Conservation (phyloP, 2,113 vertebrate species). For the Pao palembangensis region DNA sequence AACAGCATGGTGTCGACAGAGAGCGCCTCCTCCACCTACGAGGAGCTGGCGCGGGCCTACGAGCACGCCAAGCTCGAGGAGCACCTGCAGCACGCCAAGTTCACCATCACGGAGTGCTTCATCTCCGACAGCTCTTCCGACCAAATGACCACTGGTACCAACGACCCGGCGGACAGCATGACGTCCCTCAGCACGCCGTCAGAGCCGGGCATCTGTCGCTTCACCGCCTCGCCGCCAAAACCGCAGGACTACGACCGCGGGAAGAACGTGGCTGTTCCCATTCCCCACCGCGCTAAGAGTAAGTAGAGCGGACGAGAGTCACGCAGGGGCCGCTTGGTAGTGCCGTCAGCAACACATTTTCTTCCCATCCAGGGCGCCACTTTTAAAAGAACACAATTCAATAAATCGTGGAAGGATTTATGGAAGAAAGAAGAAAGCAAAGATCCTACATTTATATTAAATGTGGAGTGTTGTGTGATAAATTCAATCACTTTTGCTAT, state of each 20-base stretch:
- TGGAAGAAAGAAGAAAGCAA: no score
- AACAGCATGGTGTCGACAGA: conserved; percentile 99
- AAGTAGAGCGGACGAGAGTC: conserved; percentile 25
- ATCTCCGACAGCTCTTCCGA: conserved; percentile 94
- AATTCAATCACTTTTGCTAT: no score
- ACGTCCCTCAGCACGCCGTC: conserved; percentile 84
- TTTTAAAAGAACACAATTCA: no score
- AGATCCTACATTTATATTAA: no score
- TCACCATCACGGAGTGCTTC: conserved; percentile 97
- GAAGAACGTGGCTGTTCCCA: conserved; percentile 93
- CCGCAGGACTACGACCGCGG: conserved; percentile 83
- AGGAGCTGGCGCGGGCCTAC: conserved; percentile 92
- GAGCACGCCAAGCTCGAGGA: conserved; percentile 96
- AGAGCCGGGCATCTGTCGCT: conserved; percentile 73
- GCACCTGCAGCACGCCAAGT: conserved; percentile 94
- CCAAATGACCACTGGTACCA: conserved; percentile 96
- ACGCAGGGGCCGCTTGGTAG: neutral
- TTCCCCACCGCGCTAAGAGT: conserved; percentile 96
- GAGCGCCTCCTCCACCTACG: conserved; percentile 93
- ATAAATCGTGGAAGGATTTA: no score
- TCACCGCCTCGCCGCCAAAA: conserved; percentile 73
- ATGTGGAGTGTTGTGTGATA: no score
- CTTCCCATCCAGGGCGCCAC: no score
- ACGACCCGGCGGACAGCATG: conserved; percentile 94
- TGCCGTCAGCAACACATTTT: no score